Evolutionary conservation across 2,797 vertebrate species (phyloP), one percentile per base, ranked within the genome.

Genomic region (Gephyroberyx darwinii): DNA sequence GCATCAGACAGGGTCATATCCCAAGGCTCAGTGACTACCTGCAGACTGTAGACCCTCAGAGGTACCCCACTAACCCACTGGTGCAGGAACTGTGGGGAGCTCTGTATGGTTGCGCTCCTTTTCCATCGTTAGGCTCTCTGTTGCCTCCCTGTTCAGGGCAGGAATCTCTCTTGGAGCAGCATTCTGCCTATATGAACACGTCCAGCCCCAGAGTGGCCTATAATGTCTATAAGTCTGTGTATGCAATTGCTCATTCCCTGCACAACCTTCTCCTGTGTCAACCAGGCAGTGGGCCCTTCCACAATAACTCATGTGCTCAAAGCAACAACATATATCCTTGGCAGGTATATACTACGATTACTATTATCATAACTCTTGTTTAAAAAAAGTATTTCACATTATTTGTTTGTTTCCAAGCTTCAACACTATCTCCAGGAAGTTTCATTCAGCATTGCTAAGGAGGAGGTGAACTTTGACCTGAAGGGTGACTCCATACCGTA

Each of bases 191-290:
- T 68, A 89, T 92, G 78, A 93, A 94, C 41, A 93, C 91, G 48
- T 93, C 92, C 3, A 93, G 85, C 39, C 86, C 92, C n/a, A 87
- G 93, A 68, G 87, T 94, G 50, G 79, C 92, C 2, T 94, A 94
- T 71, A 94, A 94, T 69, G 91, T 92, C 9, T 94, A 94, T 70
- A 93, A 94, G 78, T 90, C 88, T 57, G 91, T 93, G 0, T 93
- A 93, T 75, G 92, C 93, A 2, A 74, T 94, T 8, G 93, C 93
- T n/a, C 80, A 93, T 86, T 92, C 93, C 12, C 87, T 94, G 54
- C 90, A 93, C 68, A 93, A 93, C 58, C 89, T 94, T 10, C 75
- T 93, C 54, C 78, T 77, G 47, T 94, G 93, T 82, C 68, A 87
- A 43, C 77, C 82, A 43, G 87, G 86, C 22, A 83, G 50, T 35